phyloP scores from a whole-genome alignment of 2,797 vertebrate species.

The Myotis daubentonii region DNA sequence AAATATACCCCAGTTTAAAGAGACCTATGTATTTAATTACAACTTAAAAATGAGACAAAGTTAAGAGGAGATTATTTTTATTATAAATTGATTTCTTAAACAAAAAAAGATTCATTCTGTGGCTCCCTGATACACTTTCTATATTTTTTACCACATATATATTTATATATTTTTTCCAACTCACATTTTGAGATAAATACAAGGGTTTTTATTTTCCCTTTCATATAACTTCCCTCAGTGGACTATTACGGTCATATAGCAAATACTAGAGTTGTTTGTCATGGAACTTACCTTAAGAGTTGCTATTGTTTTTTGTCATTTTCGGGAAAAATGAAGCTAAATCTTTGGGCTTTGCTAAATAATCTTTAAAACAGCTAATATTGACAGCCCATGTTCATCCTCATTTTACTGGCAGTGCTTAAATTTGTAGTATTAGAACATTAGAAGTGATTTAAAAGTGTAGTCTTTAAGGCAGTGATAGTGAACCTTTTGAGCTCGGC shows the following conservation, averaged over 20 bases:
- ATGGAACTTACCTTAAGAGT: background rate
- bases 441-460: background rate
- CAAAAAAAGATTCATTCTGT: background rate
- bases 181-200: conserved; percentile 27
- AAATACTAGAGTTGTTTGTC: conserved; percentile 18
- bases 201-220: background rate
- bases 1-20: conserved; percentile 15
- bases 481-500: no score
- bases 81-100: conserved; percentile 51
- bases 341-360: background rate
- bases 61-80: conserved; percentile 6
- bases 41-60: conserved; percentile 25
- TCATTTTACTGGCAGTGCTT: background rate
- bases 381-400: background rate
- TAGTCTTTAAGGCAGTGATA: background rate
- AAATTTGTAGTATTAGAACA: background rate
- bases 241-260: background rate
- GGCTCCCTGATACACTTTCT: background rate
- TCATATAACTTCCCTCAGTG: background rate
- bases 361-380: conserved; percentile 26
- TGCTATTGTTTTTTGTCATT: background rate
- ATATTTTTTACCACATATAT: background rate
- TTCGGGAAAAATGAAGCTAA: conserved; percentile 32
- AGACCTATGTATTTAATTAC: conserved; percentile 51
- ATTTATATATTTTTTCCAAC: conserved; percentile 19